Evolutionary conservation across 2,113 vertebrate species (phyloP).

Genomic region (Aepyceros melampus): DNA sequence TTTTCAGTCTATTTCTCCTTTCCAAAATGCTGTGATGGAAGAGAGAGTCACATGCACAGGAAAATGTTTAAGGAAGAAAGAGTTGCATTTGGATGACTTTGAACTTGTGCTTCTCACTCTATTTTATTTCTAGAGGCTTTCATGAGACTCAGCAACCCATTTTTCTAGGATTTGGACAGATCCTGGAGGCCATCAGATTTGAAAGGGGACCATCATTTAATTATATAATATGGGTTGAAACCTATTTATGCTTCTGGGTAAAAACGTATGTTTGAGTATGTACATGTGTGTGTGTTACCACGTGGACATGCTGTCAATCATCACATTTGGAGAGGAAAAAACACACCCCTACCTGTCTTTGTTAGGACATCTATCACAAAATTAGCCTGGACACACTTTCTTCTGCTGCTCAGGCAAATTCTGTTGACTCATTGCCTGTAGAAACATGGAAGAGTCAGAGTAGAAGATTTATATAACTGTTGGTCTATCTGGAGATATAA

Average conservation of each 20-base stretch:
- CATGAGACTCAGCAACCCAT: constrained; percentile 40
- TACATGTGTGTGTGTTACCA: accelerated
- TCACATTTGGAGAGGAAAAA: not conserved
- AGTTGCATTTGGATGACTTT: not conserved
- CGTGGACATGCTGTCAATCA: not conserved
- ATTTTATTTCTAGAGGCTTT: constrained; percentile 57
- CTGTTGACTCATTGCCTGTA: not conserved
- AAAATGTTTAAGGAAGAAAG: not conserved
- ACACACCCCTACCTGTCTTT: not conserved
- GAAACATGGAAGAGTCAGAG: not conserved
- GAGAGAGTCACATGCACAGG: not conserved
- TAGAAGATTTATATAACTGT: not conserved
- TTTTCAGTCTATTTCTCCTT: not conserved
- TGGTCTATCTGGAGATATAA: too few species aligned
- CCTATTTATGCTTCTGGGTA: not conserved
- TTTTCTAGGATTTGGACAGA: constrained; percentile 47
- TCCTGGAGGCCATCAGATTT: constrained; percentile 24
- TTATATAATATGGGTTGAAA: not conserved
- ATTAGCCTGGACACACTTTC: too few species aligned
- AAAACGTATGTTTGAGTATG: not conserved
- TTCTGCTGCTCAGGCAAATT: not conserved
- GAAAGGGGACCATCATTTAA: not conserved
- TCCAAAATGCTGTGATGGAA: not conserved
- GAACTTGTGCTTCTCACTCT: constrained; percentile 12
- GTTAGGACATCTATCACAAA: not conserved